Evolutionary conservation across 2,888 invertebrate species (phyloP).

Genomic region (Latrodectus elegans): DNA sequence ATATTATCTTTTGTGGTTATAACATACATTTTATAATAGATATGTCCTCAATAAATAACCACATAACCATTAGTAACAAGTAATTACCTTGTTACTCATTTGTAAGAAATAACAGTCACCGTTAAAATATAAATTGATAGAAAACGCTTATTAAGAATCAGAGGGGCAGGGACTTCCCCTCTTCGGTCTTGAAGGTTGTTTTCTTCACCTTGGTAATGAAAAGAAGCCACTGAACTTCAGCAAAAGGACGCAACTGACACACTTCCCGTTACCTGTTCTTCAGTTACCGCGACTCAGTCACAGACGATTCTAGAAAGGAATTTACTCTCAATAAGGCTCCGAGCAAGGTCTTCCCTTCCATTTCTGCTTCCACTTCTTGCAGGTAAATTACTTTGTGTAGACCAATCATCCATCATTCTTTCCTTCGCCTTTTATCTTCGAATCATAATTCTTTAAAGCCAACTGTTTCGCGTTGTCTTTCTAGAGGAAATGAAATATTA

Average conservation of each 20-base stretch:
- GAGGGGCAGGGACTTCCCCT: no score
- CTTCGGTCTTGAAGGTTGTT: neutral
- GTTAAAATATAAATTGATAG: no score
- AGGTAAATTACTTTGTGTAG: conserved; percentile 14
- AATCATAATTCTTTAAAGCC: neutral
- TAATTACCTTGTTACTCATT: no score
- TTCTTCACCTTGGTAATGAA: neutral
- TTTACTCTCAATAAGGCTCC: conserved; percentile 60
- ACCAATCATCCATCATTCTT: neutral
- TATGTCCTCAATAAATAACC: no score
- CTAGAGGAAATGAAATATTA: neutral
- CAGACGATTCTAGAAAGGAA: conserved; percentile 37
- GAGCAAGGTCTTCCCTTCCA: conserved; percentile 40
- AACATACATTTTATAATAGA: no score
- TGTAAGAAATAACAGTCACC: no score
- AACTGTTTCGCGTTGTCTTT: neutral
- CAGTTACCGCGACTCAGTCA: conserved; percentile 19
- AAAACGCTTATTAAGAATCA: no score
- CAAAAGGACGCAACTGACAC: conserved; percentile 55
- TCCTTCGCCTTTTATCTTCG: neutral
- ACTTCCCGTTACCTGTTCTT: conserved; percentile 57
- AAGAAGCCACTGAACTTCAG: conserved; percentile 41
- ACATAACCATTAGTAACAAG: no score
- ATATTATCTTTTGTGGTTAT: no score
- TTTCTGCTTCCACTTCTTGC: neutral